Percentiles rank a stretch among this genome's conserved stretches.
Evolutionary conservation across 2,797 vertebrate species (phyloP).

Genomic region (Sebastes diploproa): DNA sequence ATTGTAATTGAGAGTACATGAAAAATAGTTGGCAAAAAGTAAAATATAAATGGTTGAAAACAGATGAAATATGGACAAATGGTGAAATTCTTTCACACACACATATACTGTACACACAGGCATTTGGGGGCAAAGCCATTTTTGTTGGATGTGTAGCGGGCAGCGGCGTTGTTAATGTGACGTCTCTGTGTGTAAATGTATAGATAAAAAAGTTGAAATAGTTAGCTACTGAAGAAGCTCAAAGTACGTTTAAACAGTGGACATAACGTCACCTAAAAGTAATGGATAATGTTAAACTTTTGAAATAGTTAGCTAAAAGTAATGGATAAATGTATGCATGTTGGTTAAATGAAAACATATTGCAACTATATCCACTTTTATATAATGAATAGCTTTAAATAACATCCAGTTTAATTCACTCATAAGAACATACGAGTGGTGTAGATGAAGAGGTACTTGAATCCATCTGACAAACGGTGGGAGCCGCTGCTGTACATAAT

Average conservation of each 20-base stretch:
- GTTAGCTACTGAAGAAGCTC: not conserved
- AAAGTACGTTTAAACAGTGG: not conserved
- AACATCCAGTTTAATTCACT: not conserved
- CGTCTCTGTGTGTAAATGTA: too few relatives aligned
- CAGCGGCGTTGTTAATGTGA: too few relatives aligned
- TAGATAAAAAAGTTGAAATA: not conserved
- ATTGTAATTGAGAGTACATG: not conserved
- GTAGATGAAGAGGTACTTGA: not conserved
- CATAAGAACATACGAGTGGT: not conserved
- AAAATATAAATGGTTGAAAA: not conserved
- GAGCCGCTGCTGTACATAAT: not conserved
- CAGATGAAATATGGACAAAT: not conserved
- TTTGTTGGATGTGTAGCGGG: too few relatives aligned
- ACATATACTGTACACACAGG: too few relatives aligned
- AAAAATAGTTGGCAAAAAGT: not conserved
- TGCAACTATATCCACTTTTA: not conserved
- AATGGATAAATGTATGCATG: not conserved
- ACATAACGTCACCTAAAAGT: not conserved
- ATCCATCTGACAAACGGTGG: not conserved
- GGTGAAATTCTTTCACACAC: too few relatives aligned
- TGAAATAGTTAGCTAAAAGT: not conserved
- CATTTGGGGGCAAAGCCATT: too few relatives aligned
- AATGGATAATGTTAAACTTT: not conserved
- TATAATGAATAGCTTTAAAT: not conserved
- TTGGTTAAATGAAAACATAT: not conserved